Percentiles rank a stretch among this genome's conserved stretches.
These are phyloP conservation scores for Pantherophis alleghaniensis DNA, from an alignment of 2,797 vertebrate genomes.

Conservation along the genomic window DNA sequence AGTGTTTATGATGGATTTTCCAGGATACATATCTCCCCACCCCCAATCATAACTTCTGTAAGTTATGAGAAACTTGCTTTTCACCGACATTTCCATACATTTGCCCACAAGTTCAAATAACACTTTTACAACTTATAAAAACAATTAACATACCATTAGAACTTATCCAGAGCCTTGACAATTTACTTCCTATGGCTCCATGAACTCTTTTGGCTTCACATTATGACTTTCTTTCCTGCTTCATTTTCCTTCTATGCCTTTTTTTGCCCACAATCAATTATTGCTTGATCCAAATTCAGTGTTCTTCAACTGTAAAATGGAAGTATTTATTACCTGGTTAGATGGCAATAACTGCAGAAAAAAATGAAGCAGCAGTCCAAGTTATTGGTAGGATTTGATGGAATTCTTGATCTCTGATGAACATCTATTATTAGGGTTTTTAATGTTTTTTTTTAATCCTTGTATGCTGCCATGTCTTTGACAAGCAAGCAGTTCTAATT, in stretches of 20 bases:
- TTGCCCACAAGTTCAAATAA: background rate
- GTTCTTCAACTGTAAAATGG: background rate
- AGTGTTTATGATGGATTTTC: background rate
- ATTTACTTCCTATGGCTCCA: background rate
- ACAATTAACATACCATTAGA: background rate
- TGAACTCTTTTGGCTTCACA: background rate
- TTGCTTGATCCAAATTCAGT: background rate
- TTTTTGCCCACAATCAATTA: background rate
- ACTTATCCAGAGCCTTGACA: background rate
- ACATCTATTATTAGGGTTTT: background rate
- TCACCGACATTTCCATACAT: background rate
- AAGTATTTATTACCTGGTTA: background rate
- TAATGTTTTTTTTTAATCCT: background rate
- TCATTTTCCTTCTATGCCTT: background rate
- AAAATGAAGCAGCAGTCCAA: background rate
- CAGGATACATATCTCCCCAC: background rate
- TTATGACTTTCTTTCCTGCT: background rate
- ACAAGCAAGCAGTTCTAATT: background rate
- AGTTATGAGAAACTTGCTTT: background rate
- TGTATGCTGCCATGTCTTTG: background rate
- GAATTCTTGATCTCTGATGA: background rate
- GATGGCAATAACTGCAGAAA: background rate
- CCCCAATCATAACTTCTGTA: background rate
- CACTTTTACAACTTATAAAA: background rate
- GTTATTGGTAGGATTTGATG: background rate